A percentile compares a stretch with the other conserved stretches of the same genome.
Evolutionary conservation across 2,113 vertebrate species (phyloP).

Genomic region (Sclerurus mexicanus): DNA sequence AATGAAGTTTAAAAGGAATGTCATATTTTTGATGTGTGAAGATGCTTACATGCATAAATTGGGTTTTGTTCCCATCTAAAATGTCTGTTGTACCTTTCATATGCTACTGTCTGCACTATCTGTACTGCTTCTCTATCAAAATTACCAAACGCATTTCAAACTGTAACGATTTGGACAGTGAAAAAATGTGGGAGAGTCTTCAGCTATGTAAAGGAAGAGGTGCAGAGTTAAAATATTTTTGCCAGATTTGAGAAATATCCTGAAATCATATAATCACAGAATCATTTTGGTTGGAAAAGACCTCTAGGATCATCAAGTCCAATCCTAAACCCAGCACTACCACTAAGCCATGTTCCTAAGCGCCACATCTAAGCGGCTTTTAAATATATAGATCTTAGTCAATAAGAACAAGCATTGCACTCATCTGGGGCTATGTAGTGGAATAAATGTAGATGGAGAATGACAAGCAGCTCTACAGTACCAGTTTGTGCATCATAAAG

Average conservation of each 20-base stretch:
- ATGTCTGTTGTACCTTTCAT: not conserved
- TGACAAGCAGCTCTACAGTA: not conserved
- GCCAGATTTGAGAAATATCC: not conserved
- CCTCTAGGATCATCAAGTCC: not conserved
- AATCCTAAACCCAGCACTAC: not conserved
- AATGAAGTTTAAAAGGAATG: not conserved
- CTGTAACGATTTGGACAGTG: not conserved
- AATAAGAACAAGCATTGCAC: not conserved
- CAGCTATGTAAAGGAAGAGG: not conserved
- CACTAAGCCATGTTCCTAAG: not conserved
- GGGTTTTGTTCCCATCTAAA: not conserved
- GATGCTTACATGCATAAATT: not conserved
- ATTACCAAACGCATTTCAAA: fast-evolving
- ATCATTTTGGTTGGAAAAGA: not conserved
- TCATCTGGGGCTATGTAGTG: not conserved
- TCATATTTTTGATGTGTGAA: not conserved
- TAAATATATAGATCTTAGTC: not conserved
- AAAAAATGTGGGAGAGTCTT: not conserved
- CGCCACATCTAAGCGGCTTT: not conserved
- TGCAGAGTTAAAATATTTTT: not conserved
- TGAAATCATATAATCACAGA: not conserved
- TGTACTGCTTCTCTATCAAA: not conserved
- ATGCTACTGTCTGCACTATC: not conserved
- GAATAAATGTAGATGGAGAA: not conserved
- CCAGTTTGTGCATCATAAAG: not conserved